Conservation (phyloP, 2,797 vertebrate genomes). For the Tenualosa thibaudeaui region DNA sequence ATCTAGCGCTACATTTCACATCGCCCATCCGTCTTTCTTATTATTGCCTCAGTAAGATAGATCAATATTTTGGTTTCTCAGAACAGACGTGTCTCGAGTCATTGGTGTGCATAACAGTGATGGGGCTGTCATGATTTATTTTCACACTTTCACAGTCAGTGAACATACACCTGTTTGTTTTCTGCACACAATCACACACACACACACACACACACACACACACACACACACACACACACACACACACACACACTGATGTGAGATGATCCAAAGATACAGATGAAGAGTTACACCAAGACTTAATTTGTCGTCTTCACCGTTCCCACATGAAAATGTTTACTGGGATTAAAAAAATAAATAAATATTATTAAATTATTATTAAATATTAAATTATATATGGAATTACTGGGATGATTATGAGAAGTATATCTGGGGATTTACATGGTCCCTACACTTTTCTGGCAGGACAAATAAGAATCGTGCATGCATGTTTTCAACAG, state of each 20-base stretch:
- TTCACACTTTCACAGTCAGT: slow-evolving; percentile 12
- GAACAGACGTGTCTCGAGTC: not conserved
- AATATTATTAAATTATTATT: too few relatives aligned
- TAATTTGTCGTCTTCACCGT: not conserved
- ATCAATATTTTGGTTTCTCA: slow-evolving; percentile 21
- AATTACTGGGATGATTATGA: too few relatives aligned
- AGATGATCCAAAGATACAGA: not conserved
- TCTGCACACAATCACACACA: too few relatives aligned
- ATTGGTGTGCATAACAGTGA: not conserved
- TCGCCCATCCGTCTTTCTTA: not conserved
- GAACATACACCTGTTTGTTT: not conserved
- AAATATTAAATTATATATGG: too few relatives aligned
- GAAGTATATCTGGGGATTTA: too few relatives aligned
- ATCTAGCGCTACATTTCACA: not conserved
- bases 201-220: not conserved
- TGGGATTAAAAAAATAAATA: too few relatives aligned
- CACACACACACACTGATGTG: not conserved
- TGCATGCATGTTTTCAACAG: too few relatives aligned
- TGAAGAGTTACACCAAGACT: not conserved
- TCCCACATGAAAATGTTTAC: too few relatives aligned
- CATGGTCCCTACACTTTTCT: too few relatives aligned
- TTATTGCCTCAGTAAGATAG: not conserved
- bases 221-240: not conserved
- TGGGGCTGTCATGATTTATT: not conserved
- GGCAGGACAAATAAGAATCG: too few relatives aligned